A percentile compares a stretch with the other conserved stretches of the same genome.
Conservation (phyloP, 1,140 invertebrate genomes). For the Diorhabda elongata region DNA sequence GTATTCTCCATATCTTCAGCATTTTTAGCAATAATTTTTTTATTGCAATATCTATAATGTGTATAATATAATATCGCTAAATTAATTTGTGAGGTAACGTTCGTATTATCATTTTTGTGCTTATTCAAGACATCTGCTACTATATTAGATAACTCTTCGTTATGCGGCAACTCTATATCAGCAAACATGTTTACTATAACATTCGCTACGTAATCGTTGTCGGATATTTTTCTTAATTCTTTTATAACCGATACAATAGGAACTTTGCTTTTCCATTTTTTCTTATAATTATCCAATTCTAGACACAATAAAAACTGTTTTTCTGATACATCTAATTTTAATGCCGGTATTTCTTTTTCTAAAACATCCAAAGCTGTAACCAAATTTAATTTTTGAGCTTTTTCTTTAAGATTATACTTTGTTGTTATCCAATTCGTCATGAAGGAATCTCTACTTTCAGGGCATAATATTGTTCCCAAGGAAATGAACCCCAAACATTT, state of each 20-base stretch:
- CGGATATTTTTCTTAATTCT: constrained; percentile 10
- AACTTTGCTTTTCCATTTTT: constrained; percentile 20
- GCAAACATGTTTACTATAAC: constrained; percentile 18
- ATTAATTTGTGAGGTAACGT: neutral
- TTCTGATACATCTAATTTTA: constrained; percentile 6
- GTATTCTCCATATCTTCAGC: constrained; percentile 14
- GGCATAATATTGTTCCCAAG: constrained; percentile 4
- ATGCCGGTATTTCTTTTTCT: neutral
- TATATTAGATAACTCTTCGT: constrained; percentile 8
- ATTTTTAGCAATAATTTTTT: constrained; percentile 14
- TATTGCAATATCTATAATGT: constrained; percentile 8
- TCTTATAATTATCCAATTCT: constrained; percentile 18
- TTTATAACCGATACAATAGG: constrained; percentile 15
- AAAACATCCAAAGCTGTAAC: constrained; percentile 7
- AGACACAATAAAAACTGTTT: constrained; percentile 10
- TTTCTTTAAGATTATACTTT: neutral
- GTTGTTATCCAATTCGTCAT: constrained; percentile 4
- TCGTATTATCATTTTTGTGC: neutral
- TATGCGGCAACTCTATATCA: constrained; percentile 10
- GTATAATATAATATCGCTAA: constrained; percentile 9
- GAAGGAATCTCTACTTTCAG: neutral
- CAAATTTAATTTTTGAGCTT: neutral
- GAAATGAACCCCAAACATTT: neutral
- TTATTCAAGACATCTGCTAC: constrained; percentile 5
- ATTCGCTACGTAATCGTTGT: constrained; percentile 5